These are phyloP conservation scores for Rhingia rostrata DNA, from an alignment of 2,888 invertebrate species.

Conservation along the genomic window DNA sequence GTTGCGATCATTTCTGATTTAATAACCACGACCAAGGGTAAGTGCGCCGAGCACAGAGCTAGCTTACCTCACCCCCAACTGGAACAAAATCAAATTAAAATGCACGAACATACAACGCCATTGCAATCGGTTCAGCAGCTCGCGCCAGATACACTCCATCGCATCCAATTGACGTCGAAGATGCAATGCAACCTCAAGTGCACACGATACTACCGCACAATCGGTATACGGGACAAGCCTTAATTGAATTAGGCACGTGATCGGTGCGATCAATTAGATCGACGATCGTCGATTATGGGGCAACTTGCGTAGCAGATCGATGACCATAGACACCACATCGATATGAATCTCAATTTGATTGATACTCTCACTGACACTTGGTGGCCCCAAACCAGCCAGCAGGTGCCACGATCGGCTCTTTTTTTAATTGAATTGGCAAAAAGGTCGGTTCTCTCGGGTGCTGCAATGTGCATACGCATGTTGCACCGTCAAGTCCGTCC, in stretches of 20 bases:
- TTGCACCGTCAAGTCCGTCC: conserved; percentile 9
- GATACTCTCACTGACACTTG: conserved; percentile 28
- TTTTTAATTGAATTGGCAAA: conserved; percentile 24
- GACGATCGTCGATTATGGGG: conserved; percentile 2
- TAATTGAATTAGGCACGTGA: conserved; percentile 62
- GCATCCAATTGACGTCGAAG: conserved; percentile 45
- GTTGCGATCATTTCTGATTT: conserved; percentile 28
- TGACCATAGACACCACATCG: neutral
- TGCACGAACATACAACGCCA: conserved; percentile 15
- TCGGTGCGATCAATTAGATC: conserved; percentile 55
- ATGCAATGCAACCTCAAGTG: conserved; percentile 19
- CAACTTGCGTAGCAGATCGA: conserved; percentile 1
- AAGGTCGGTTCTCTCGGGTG: neutral
- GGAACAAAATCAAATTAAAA: conserved; percentile 32
- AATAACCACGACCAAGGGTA: conserved; percentile 18
- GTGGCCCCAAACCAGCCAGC: conserved; percentile 8
- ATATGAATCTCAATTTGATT: conserved; percentile 40
- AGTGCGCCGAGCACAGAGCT: conserved; percentile 1
- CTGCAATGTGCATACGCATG: neutral
- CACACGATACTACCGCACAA: conserved; percentile 21
- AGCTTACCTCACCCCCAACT: conserved; percentile 14
- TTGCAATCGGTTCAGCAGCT: conserved; percentile 31
- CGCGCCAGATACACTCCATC: neutral
- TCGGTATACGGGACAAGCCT: conserved; percentile 12
- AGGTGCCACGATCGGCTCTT: neutral